Conservation (phyloP, 2,888 invertebrate species). For the Drosophila birchii region DNA sequence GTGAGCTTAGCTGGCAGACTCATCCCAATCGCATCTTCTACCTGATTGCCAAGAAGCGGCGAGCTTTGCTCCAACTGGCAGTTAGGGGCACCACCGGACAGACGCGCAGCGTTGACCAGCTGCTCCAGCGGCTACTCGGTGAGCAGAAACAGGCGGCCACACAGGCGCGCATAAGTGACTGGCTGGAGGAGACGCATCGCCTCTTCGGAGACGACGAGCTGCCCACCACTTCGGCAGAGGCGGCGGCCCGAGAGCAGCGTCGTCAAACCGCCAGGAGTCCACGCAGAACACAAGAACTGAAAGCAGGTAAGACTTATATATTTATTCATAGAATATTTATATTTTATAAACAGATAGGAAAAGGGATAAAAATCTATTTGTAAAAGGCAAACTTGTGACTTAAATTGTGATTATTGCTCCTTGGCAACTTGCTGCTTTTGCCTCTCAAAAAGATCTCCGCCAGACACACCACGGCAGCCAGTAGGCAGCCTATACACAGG, state of each 20-base stretch:
- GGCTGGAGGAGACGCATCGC: conserved; percentile 71
- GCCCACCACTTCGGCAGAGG: conserved; percentile 77
- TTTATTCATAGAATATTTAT: no score
- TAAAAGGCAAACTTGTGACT: neutral
- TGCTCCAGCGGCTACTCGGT: conserved; percentile 60
- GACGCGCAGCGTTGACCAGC: conserved; percentile 59
- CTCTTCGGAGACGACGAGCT: conserved; percentile 61
- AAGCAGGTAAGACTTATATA: conserved; percentile 28
- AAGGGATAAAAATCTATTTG: neutral
- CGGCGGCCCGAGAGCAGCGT: conserved; percentile 63
- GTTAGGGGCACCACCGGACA: conserved; percentile 84
- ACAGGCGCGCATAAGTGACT: conserved; percentile 58
- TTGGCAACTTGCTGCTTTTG: conserved; percentile 1
- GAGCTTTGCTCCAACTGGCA: conserved; percentile 88
- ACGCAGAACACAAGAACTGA: conserved; percentile 46
- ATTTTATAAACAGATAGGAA: neutral
- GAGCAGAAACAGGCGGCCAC: conserved; percentile 76
- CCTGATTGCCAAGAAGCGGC: conserved; percentile 90
- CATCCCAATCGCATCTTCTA: conserved; percentile 90
- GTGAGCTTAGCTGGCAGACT: conserved; percentile 65
- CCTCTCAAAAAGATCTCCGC: conserved; percentile 47
- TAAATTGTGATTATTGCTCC: neutral
- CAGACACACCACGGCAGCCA: conserved; percentile 54
- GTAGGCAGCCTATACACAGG: conserved; percentile 74
- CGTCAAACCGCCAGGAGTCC: conserved; percentile 51